Evolutionary conservation across 2,797 vertebrate genomes (phyloP).

Genomic region (Darevskia mixta): DNA sequence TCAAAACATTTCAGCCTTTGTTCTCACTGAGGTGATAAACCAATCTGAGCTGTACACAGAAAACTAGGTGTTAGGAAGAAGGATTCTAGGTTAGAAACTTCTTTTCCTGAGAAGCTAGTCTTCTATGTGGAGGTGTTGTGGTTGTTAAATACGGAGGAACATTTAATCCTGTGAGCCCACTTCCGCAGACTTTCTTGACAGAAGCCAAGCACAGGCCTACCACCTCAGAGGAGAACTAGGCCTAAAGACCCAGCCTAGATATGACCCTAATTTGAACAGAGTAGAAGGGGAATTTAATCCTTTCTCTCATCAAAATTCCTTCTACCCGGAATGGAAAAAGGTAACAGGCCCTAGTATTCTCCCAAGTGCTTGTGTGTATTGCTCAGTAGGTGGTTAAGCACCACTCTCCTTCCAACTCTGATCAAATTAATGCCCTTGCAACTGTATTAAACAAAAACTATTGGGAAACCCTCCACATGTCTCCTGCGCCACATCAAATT

Average conservation of each 20-base stretch:
- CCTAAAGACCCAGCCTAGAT: background rate
- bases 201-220: background rate
- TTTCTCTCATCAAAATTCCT: background rate
- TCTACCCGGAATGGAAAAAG: background rate
- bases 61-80: background rate
- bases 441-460: background rate
- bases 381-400: background rate
- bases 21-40: background rate
- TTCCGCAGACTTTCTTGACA: background rate
- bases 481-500: background rate
- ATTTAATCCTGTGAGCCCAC: background rate
- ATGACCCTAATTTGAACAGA: background rate
- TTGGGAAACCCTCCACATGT: background rate
- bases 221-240: background rate
- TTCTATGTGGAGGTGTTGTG: background rate
- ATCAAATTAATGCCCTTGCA: background rate
- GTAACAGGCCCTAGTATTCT: background rate
- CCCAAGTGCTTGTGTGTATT: background rate
- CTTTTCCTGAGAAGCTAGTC: background rate
- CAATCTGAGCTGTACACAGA: background rate
- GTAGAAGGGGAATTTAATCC: too few relatives aligned
- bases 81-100: background rate
- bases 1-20: constrained; percentile 26
- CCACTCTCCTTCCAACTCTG: background rate
- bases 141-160: background rate